Base-by-base conservation (phyloP, 2,888 invertebrate species). In the Cheilosia variabilis region DNA sequence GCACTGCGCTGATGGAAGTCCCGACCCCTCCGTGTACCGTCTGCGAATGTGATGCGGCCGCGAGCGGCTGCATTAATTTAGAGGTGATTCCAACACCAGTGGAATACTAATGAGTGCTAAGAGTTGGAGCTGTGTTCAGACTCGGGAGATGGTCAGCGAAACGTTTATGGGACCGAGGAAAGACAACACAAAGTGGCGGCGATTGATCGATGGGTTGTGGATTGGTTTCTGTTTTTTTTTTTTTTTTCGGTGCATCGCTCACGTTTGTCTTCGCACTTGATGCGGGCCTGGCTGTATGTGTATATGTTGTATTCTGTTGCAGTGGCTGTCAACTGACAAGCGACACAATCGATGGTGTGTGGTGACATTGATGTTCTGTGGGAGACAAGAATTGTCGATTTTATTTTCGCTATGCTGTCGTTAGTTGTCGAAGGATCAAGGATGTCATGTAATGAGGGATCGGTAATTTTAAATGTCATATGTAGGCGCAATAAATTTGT, bases 21-120 rank as follows among this genome's bases (percentile, higher is more conserved):
- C 31, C 52, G 43, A 63, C 41, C 31, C 53, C 41, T 73, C 52
- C 55, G 17, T 15, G 17, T 15, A 34, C 58, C 45, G 84, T 80
- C 81, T 86, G 77, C 71, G 84, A 84, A 87, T 84, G 77, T 77
- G 72, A 86, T 76, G 10, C 72, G 31, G 68, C 60, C 81, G 34
- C 43, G 76, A 81, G 86, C 77, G 58, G 87, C 78, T 87, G 87
- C 82, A 87, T 87, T 87, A 87, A 86, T 87, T 87, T 87, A 78
- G 81, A 87, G 87, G 86, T 87, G 87, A 87, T 87, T 81, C 69
- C 86, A 75, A 81, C 86, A 81, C 69, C 71, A 78, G 43, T 24
- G 53, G 87, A 77, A 87, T 87, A 87, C 86, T 87, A 87, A 87
- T 87, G 87, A 86, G 78, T 65, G 73, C 73, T 83, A 73, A 78